phyloP scores from a whole-genome alignment of 37 sponge, comb jelly and placozoan genomes.

The Halichondria panicea region DNA sequence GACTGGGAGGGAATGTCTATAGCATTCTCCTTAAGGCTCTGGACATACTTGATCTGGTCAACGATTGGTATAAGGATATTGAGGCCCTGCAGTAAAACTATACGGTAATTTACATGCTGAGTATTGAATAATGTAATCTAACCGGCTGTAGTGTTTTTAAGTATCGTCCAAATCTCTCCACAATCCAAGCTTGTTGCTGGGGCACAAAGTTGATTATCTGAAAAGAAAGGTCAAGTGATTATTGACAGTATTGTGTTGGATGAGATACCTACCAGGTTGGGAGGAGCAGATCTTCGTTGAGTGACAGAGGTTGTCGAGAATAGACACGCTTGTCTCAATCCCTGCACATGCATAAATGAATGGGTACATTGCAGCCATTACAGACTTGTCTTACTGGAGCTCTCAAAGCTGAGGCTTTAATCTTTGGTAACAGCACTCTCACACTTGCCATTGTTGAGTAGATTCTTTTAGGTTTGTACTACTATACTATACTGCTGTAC shows the following conservation, averaged over 20 bases:
- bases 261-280: constrained; percentile 7
- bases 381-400: no score
- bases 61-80: constrained; percentile 87
- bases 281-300: background rate
- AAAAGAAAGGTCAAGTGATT: background rate
- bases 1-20: constrained; percentile 98
- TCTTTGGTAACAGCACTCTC: no score
- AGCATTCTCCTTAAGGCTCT: constrained; percentile 94
- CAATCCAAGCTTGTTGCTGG: constrained; percentile 96
- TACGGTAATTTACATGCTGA: background rate
- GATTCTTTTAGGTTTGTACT: no score
- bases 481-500: no score
- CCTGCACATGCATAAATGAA: no score
- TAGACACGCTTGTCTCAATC: no score
- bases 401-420: no score
- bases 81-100: constrained; percentile 70
- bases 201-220: constrained; percentile 91
- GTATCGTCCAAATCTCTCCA: constrained; percentile 94
- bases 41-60: constrained; percentile 89
- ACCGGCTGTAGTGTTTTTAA: constrained; percentile 76
- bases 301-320: background rate
- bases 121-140: constrained; percentile 1
- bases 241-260: background rate
- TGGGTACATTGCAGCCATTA: no score
- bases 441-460: no score